Base-by-base conservation (phyloP, 2,113 vertebrate species). In the Vimba vimba region DNA sequence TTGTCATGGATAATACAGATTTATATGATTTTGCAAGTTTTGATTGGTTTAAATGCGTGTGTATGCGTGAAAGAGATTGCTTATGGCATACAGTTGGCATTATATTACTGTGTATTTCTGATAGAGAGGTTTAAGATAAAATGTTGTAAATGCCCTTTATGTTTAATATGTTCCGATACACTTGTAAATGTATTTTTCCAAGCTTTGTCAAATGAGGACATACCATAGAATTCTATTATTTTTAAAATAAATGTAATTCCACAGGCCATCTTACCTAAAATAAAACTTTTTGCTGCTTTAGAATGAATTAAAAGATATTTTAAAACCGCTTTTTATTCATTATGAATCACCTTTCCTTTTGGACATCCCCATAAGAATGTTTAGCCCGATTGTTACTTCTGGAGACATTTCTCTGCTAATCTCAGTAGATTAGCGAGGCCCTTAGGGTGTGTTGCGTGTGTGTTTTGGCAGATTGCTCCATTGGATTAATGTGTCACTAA, bases 401-500 rank as follows among this genome's bases (percentile, higher is more conserved):
- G 27, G 4, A 23, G 62, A 33, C 45, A 45, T 52, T n/a, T 33
- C 23, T 82, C 11, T 55, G 64, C 45, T 82, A 82, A 82, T 69
- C 62, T 69, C 27, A 1, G 64, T 82, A 69, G 80, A 82, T 82
- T 52, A 82, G 27, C 36, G 19, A 82, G 6, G 45, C 64, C 80
- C 80, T 69, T 5, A 33, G 80, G 62, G 80, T 55, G 30, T 83
- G 66, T 79, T 68, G 25, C 13, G 62, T 77, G 25, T 59, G 43
- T 88, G 71, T 25, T 11, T 78, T 85, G 73, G 21, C 21, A 39
- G 47, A 69, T 71, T 17, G 17, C 50, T 85, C 36, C 17, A 6
- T n/a, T 73, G 50, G 79, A 62, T 66, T 85, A 81, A 39, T 79
- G 36, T 77, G 33, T 83, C 43, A 60, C 33, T 25, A 57, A 83